Evolutionary conservation across 1,140 invertebrate genomes (phyloP).

Genomic region (Phenacoccus solenopsis): DNA sequence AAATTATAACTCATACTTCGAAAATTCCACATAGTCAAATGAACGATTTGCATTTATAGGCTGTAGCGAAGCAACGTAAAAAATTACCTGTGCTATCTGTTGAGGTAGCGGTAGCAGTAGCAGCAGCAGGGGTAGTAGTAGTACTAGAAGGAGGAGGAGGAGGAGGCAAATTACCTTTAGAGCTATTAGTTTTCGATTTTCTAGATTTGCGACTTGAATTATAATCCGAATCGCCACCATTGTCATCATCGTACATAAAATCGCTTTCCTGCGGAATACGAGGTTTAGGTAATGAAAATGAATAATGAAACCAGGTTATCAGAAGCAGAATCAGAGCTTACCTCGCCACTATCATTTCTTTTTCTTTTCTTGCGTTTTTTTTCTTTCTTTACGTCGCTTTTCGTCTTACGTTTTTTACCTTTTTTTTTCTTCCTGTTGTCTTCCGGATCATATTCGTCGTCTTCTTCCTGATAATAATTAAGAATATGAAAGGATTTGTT

Average conservation of each 20-base stretch:
- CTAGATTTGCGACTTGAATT: constrained; percentile 27
- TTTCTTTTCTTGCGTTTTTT: constrained; percentile 88
- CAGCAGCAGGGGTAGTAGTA: background rate
- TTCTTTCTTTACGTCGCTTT: constrained; percentile 74
- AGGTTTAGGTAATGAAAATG: background rate
- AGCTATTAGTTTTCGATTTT: constrained; percentile 26
- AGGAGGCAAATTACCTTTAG: background rate
- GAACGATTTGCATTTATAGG: too few species aligned
- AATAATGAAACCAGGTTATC: background rate
- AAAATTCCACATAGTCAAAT: too few species aligned
- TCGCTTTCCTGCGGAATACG: constrained; percentile 55
- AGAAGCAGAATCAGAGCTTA: constrained; percentile 34
- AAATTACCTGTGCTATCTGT: background rate
- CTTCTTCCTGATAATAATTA: constrained; percentile 48
- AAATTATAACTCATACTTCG: too few species aligned
- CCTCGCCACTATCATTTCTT: constrained; percentile 78
- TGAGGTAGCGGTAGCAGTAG: background rate
- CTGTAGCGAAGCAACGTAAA: background rate
- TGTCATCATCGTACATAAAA: constrained; percentile 54
- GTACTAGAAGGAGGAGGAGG: background rate
- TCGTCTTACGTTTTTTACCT: constrained; percentile 78
- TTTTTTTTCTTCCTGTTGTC: constrained; percentile 66
- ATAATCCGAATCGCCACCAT: constrained; percentile 41
- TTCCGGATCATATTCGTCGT: constrained; percentile 74
- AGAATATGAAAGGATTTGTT: background rate